Base-by-base conservation (phyloP, 1,140 invertebrate species). In the Saccostrea echinata region DNA sequence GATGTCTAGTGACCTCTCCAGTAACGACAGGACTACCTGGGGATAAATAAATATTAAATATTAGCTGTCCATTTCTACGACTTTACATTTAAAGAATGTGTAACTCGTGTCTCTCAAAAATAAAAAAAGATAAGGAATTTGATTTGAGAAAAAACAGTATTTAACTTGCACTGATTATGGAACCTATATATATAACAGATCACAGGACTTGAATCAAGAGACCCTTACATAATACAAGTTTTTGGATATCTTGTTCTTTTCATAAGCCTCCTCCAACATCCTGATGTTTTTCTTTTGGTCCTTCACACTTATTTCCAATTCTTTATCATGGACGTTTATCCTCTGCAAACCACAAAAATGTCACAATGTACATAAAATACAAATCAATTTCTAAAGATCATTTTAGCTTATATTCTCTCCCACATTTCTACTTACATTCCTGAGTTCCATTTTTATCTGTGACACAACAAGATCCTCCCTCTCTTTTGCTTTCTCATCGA, bases 191-290 rank as follows among this genome's bases (percentile, higher is more conserved):
- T 43, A 43, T 8, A 43, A 43, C 35, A 43, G 35, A 43, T 3
- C 43, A 43, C 6, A 43, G 43, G 43, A 43, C 43, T 43, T 43
- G 35, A 43, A 43, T 43, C 9, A 80, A 80, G 16, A 33, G 16
- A 80, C 0, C 53, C 88, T 84, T 86, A 90, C 89, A 16, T 53
- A 43, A 86, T 90, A 86, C 18, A 90, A 51, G n/a, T 90, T 84
- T 61, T 88, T 87, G n/a, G 89, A 90, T 35, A 90, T 88, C 43
- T 86, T 90, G 81, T 90, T 90, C 3, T 90, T 86, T 13, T 90
- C 84, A 55, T 84, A 88, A 3, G 86, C 89, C 51, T 76, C 83
- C 18, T 90, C 76, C 35, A 90, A 68, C n/a, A 88, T 71, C 8
- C 81, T 64, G 33, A 90, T 71, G 52, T 90, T 90, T 33, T 86